These are phyloP conservation scores for Cladorhizidae sp. DNA, from an alignment of 37 sponge, comb jelly and placozoan genomes.

Conservation along the genomic window DNA sequence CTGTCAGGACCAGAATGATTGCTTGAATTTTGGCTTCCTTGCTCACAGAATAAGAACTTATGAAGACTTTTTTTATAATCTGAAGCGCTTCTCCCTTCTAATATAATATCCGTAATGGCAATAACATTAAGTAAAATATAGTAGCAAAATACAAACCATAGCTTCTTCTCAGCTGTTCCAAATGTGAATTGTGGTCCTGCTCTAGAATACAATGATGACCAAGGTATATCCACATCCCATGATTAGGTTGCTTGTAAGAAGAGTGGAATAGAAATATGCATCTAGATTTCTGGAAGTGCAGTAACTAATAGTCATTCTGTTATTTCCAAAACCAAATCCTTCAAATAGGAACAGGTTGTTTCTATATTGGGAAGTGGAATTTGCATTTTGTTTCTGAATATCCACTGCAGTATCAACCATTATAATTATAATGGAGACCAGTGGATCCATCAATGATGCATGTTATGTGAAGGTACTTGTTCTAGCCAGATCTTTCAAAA, in stretches of 20 bases:
- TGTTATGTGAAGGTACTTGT: constrained; percentile 32
- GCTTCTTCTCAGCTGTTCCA: too few species aligned
- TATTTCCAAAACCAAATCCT: not conserved
- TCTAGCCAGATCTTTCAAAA: not conserved
- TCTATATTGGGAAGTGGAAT: too few species aligned
- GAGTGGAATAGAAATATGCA: not conserved
- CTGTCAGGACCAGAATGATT: too few species aligned
- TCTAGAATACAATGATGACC: constrained; percentile 22
- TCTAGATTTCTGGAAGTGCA: not conserved
- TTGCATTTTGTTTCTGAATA: not conserved
- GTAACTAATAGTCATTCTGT: not conserved
- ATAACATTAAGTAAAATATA: too few species aligned
- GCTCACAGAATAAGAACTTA: too few species aligned
- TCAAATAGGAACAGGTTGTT: not conserved
- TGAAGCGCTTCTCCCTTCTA: too few species aligned
- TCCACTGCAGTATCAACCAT: not conserved
- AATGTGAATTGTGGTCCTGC: too few species aligned
- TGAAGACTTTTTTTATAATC: too few species aligned
- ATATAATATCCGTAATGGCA: too few species aligned
- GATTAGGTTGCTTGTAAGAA: constrained; percentile 17
- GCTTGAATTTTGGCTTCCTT: too few species aligned
- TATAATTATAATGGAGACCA: not conserved
- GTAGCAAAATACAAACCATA: too few species aligned
- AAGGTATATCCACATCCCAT: constrained; percentile 6
- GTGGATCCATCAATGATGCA: constrained; percentile 17